Evolutionary conservation across 2,113 vertebrate species (phyloP), one percentile per base, ranked within the genome.

Genomic region (Hipposideros armiger): DNA sequence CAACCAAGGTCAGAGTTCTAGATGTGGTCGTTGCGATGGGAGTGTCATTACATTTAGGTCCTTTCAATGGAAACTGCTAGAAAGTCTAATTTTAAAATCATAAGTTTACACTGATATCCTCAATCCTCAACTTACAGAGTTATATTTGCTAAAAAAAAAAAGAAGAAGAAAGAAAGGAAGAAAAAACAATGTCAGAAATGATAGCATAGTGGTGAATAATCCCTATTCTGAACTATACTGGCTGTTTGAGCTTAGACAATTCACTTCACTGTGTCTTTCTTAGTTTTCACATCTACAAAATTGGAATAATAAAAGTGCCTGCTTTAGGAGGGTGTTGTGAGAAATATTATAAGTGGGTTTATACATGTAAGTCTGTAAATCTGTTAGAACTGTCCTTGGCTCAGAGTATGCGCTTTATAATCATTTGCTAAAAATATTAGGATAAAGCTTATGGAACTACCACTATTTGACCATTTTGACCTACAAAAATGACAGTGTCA

Each of bases 381-480:
- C 64, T 10, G 4, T n/a, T 54, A 62, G 1, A 84, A 64, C 42
- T 50, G 13, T 64, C 15, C 4, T 5, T 95, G 32, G 10, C 42
- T 64, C 2, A 36, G 16, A 17, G 15, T 40, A 69, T 26, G 4
- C 11, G 54, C 45, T 86, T 50, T 66, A 54, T 60, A 60, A 66
- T 72, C 83, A 81, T 85, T 91, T 76, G 6, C n/a, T 87, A 54
- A 92, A 87, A 94, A 64, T 40, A 58, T 80, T 28, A 85, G 32
- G 3, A 47, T 62, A 22, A 13, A 62, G 19, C 0, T 19, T 47
- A 45, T 4, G 7, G 26, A 96, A 47, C 47, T 47, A 50, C 16
- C 4, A 30, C 14, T 89, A 11, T 54, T 87, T 88, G 54, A 50
- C 32, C 17, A 54, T 45, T 64, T 88, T 93, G 26, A 45, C 1